Base-by-base conservation (phyloP, 2,797 vertebrate genomes). In the Sebastes vulpes region DNA sequence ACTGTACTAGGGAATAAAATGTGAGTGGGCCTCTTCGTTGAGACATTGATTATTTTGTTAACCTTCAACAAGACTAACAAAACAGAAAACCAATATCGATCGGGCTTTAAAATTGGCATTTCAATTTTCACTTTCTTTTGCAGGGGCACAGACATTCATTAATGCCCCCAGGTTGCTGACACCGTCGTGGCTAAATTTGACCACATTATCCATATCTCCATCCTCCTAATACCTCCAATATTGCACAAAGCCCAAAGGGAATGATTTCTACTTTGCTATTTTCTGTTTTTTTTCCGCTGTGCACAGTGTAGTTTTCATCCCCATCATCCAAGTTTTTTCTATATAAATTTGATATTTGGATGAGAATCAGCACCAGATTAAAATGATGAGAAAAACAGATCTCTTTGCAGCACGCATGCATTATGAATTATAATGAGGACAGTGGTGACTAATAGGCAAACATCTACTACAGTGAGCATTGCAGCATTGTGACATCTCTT, bases 341-440 rank as follows among this genome's bases (percentile, higher is more conserved):
- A 18, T 75, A 65, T 57, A 46, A 48, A 58, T 50, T 2, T 58
- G 20, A 35, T 72, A 61, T 75, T 42, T 72, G 58, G 57, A 57
- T 38, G 20, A 73, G 12, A 72, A 50, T 67, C 32, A 9, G 25
- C 42, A 6, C 8, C 54, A 79, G 68, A 72, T 38, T 26, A 11
- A 60, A 67, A 80, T 65, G 14, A 65, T 61, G 50, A 73, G 60
- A 38, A 73, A 63, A 82, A 68, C 57, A 67, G 52, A 72, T 74
- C 35, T 35, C 53, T 23, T 57, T 70, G 54, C 68, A 67, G 11
- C 20, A 26, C 61, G 71, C 53, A 77, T 82, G 65, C 50, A 81
- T 81, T 75, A 79, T 80, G 63, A 60, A 80, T 82, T 46, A 35
- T 18, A 78, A 70, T 46, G 38, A 85, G 35, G 57, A 63, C 32